Percentiles rank a stretch among this genome's conserved stretches.
These are phyloP conservation scores for Heterodera filipjevi DNA, from an alignment of 2,888 invertebrate genomes.

Conservation along the genomic window DNA sequence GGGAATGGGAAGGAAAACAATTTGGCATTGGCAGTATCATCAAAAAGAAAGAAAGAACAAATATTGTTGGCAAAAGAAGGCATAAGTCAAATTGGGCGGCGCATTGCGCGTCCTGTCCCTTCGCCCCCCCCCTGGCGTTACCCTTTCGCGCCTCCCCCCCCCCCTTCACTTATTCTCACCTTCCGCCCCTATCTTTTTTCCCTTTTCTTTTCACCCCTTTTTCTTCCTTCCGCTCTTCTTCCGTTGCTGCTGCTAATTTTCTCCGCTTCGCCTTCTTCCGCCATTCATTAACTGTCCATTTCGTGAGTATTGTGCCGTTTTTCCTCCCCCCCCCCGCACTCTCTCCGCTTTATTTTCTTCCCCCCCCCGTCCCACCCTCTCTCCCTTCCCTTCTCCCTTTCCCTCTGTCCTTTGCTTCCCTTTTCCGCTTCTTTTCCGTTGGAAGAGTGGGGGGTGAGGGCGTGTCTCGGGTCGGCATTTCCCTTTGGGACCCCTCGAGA, in stretches of 20 bases:
- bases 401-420: no score
- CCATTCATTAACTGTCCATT: slow-evolving; percentile 5
- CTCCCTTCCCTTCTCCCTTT: neutral
- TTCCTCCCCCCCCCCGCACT: neutral
- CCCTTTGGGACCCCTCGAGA: no score
- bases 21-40: no score
- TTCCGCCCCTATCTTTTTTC: neutral
- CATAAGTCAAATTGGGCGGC: neutral
- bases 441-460: neutral
- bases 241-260: neutral
- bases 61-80: no score
- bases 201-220: neutral
- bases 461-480: no score
- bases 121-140: neutral
- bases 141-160: neutral
- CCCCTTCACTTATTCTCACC: neutral
- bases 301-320: neutral
- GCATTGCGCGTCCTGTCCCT: neutral
- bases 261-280: neutral
- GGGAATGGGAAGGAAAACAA: no score
- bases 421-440: neutral
- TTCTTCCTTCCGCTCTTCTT: neutral
- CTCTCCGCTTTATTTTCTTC: no score
- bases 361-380: no score
- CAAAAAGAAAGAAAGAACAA: no score